Conservation (phyloP, 1,140 invertebrate genomes). For the Temnothorax longispinosus region DNA sequence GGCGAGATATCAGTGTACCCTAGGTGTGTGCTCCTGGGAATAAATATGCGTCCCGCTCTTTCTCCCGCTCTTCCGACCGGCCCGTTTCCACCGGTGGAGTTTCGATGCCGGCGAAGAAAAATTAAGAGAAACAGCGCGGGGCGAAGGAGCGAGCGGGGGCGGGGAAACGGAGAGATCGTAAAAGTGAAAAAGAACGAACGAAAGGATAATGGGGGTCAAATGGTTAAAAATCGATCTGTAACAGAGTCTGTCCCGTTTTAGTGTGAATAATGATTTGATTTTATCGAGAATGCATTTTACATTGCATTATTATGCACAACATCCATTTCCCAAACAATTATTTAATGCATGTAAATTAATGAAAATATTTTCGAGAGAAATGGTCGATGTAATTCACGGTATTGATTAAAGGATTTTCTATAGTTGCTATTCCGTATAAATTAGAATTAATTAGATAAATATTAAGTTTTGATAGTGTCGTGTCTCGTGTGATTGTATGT, state of each 20-base stretch:
- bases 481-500: not conserved
- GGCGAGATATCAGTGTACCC: conserved; percentile 68
- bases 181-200: conserved; percentile 39
- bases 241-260: conserved; percentile 3
- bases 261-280: not conserved
- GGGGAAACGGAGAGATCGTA: not conserved
- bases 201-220: conserved; percentile 57
- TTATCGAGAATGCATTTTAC: not conserved
- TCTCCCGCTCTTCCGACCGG: conserved; percentile 37
- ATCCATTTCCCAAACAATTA: not conserved
- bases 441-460: not conserved
- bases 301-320: no score
- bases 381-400: not conserved
- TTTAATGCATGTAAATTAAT: not conserved
- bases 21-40: conserved; percentile 60
- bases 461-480: not conserved
- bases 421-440: not conserved
- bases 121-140: conserved; percentile 34
- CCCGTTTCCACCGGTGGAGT: conserved; percentile 11
- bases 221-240: conserved; percentile 25
- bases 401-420: not conserved
- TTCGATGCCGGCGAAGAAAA: conserved; percentile 45
- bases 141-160: not conserved
- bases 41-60: conserved; percentile 61
- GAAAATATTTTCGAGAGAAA: not conserved